Conservation (phyloP, 2,888 invertebrate genomes). For the Drosophila sordidula region DNA sequence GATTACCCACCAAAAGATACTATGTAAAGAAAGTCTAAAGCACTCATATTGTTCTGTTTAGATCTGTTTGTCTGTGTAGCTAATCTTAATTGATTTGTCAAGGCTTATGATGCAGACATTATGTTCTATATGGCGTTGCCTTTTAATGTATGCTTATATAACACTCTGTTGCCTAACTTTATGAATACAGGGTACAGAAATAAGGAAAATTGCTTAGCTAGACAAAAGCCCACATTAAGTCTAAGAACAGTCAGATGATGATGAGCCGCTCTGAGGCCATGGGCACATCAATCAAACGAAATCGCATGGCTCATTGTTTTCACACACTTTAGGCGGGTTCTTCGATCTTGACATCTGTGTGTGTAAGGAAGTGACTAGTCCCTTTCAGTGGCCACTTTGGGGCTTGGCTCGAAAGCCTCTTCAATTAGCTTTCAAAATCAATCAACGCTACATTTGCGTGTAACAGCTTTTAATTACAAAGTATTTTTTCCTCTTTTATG, state of each 20-base stretch:
- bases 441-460: constrained; percentile 67
- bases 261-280: neutral
- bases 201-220: constrained; percentile 5
- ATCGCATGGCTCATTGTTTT: constrained; percentile 22
- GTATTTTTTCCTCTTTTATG: constrained; percentile 33
- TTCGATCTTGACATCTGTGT: constrained; percentile 13
- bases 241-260: constrained; percentile 13
- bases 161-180: neutral
- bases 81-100: no score
- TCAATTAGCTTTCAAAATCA: constrained; percentile 74
- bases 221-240: constrained; percentile 14
- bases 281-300: constrained; percentile 41
- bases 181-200: neutral
- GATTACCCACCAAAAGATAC: neutral
- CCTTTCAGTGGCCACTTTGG: constrained; percentile 29
- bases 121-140: neutral
- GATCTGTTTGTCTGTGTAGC: no score
- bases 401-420: constrained; percentile 47
- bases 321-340: constrained; percentile 6
- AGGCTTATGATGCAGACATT: neutral
- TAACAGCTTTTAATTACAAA: constrained; percentile 72
- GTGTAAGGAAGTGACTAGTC: constrained; percentile 59
- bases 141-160: neutral
- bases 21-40: neutral
- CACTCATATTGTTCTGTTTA: no score